These are phyloP conservation scores for Epinotia nisella DNA, from an alignment of 2,888 invertebrate species.

Conservation along the genomic window DNA sequence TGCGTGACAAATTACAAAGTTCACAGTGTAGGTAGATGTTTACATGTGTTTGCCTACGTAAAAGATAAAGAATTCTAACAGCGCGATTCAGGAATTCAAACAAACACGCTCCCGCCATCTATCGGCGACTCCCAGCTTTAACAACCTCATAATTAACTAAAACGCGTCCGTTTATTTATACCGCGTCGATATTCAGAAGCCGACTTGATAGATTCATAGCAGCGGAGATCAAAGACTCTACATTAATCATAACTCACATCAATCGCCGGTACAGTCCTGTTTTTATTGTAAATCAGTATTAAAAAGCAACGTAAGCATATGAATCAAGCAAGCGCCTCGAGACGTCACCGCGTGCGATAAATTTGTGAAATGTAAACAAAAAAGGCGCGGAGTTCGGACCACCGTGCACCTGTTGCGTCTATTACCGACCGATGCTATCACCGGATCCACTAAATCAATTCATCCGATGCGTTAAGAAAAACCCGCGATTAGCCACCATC, in stretches of 20 bases:
- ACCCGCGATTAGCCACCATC: slow-evolving; percentile 66
- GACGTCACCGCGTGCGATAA: slow-evolving; percentile 80
- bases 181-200: slow-evolving; percentile 82
- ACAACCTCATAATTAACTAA: slow-evolving; percentile 81
- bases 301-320: slow-evolving; percentile 81
- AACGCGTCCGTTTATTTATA: slow-evolving; percentile 81
- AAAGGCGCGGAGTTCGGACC: slow-evolving; percentile 67
- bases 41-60: background rate
- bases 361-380: slow-evolving; percentile 81
- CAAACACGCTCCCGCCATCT: slow-evolving; percentile 12
- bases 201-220: slow-evolving; percentile 84
- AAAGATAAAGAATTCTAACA: background rate
- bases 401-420: slow-evolving; percentile 83
- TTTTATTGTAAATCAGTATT: slow-evolving; percentile 85
- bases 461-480: slow-evolving; percentile 75
- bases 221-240: slow-evolving; percentile 80
- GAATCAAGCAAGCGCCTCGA: slow-evolving; percentile 80
- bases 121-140: slow-evolving; percentile 64
- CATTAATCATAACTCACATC: slow-evolving; percentile 85
- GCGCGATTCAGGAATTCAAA: background rate
- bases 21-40: background rate
- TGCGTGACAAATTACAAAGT: background rate
- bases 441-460: slow-evolving; percentile 66
- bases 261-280: slow-evolving; percentile 81
- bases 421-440: slow-evolving; percentile 66